Percentiles rank a stretch among this genome's conserved stretches.
Conservation (phyloP, 1,140 invertebrate genomes). For the Heliconius hewitsoni region DNA sequence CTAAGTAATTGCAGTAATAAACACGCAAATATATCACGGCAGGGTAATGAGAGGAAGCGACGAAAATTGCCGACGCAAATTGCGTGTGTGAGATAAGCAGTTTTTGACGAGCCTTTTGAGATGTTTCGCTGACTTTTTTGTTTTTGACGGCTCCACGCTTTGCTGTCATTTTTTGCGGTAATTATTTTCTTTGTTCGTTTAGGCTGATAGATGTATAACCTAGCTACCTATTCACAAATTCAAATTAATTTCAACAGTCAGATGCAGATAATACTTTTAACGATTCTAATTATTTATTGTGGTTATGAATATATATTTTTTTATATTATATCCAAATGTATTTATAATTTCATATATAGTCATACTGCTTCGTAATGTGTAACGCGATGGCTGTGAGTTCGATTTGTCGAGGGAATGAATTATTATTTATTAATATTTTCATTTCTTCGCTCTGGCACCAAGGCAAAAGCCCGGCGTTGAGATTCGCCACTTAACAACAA, state of each 20-base stretch:
- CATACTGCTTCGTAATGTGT: too few species aligned
- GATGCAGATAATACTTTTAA: slow-evolving; percentile 39
- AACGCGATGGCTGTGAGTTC: too few species aligned
- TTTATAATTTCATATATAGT: too few species aligned
- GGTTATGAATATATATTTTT: too few species aligned
- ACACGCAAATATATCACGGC: slow-evolving; percentile 81
- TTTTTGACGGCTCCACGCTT: slow-evolving; percentile 44
- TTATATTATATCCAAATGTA: too few species aligned
- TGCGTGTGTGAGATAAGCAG: slow-evolving; percentile 80
- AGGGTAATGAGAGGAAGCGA: slow-evolving; percentile 80
- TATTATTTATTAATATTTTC: too few species aligned
- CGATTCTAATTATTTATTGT: not conserved
- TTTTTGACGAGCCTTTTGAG: slow-evolving; percentile 64
- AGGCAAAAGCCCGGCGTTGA: too few species aligned
- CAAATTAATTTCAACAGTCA: not conserved
- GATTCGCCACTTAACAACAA: too few species aligned
- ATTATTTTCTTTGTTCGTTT: slow-evolving; percentile 34
- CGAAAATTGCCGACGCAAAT: slow-evolving; percentile 78
- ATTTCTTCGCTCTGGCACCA: too few species aligned
- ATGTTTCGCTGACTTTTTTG: slow-evolving; percentile 54
- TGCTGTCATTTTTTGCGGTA: slow-evolving; percentile 31
- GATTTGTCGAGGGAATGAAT: too few species aligned
- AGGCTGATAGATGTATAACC: slow-evolving; percentile 25
- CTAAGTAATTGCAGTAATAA: slow-evolving; percentile 83
- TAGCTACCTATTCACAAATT: slow-evolving; percentile 1